A percentile compares a stretch with the other conserved stretches of the same genome.
Evolutionary conservation across 2,113 vertebrate species (phyloP).

Genomic region (Psilopsiagon aurifrons): DNA sequence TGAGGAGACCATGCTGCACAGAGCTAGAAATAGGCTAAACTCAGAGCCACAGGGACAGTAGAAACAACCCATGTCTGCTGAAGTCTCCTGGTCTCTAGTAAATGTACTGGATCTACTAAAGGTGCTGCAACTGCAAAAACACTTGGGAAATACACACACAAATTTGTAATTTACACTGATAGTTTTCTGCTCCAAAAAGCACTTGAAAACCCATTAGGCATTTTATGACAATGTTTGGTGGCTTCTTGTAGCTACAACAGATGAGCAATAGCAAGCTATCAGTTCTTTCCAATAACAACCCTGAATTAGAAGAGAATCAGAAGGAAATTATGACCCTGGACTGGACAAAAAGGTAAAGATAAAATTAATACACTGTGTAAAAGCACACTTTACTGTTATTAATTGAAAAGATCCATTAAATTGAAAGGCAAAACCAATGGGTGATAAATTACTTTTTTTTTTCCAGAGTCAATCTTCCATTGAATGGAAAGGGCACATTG

Average conservation of each 20-base stretch:
- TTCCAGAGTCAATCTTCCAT: constrained; percentile 17
- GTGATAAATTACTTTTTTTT: not conserved
- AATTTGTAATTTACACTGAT: not conserved
- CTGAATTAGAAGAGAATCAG: not conserved
- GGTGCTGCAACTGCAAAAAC: not conserved
- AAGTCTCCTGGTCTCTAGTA: not conserved
- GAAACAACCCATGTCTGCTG: not conserved
- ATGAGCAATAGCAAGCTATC: not conserved
- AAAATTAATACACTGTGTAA: constrained; percentile 39
- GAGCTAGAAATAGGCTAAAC: not conserved
- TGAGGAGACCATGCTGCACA: not conserved
- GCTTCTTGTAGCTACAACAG: not conserved
- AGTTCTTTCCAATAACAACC: not conserved
- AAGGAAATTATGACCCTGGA: not conserved
- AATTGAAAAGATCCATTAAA: constrained; percentile 26
- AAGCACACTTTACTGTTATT: not conserved
- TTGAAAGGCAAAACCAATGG: constrained; percentile 7
- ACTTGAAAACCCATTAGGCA: not conserved
- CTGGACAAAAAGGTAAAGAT: not conserved
- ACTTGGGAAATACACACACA: not conserved
- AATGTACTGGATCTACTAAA: not conserved
- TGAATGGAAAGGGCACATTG: not conserved
- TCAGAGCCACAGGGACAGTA: not conserved
- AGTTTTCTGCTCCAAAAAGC: not conserved
- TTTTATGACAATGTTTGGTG: not conserved